Percentiles rank a stretch among this genome's conserved stretches.
These are phyloP conservation scores for Philopotamus ludificatus DNA, from an alignment of 1,140 invertebrate species.

Conservation along the genomic window DNA sequence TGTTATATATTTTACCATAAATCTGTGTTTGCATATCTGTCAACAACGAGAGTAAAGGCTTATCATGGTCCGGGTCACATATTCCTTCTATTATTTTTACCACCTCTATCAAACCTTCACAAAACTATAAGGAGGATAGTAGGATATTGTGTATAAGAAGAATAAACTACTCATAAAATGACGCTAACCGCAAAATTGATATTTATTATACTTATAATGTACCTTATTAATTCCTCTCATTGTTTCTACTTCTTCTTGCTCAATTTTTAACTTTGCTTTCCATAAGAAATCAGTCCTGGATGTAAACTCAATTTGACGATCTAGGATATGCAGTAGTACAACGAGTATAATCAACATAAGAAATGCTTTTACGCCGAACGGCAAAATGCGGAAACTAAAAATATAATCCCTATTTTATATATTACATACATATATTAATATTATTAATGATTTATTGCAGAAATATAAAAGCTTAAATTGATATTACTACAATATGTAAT, in stretches of 20 bases:
- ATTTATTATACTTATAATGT: conserved; percentile 19
- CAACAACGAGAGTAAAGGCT: too few relatives aligned
- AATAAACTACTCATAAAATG: not conserved
- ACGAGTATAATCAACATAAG: conserved; percentile 63
- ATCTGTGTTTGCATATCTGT: too few relatives aligned
- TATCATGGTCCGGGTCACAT: too few relatives aligned
- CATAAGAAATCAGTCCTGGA: conserved; percentile 87
- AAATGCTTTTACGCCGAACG: conserved; percentile 66
- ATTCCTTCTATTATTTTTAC: too few relatives aligned
- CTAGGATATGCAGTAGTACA: conserved; percentile 72
- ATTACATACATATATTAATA: conserved; percentile 1
- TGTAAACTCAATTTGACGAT: conserved; percentile 83
- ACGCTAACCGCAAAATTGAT: not conserved
- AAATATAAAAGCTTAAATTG: not conserved
- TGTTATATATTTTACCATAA: too few relatives aligned
- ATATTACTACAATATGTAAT: too few relatives aligned
- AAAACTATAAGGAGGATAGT: too few relatives aligned
- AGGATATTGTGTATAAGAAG: not conserved
- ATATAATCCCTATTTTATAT: not conserved
- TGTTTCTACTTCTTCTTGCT: conserved; percentile 92
- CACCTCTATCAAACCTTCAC: too few relatives aligned
- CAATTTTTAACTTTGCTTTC: conserved; percentile 87
- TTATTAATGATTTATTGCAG: not conserved
- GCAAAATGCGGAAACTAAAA: conserved; percentile 64
- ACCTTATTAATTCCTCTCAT: conserved; percentile 93